Base-by-base conservation (phyloP, 2,888 invertebrate genomes). In the Spialia ferax region DNA sequence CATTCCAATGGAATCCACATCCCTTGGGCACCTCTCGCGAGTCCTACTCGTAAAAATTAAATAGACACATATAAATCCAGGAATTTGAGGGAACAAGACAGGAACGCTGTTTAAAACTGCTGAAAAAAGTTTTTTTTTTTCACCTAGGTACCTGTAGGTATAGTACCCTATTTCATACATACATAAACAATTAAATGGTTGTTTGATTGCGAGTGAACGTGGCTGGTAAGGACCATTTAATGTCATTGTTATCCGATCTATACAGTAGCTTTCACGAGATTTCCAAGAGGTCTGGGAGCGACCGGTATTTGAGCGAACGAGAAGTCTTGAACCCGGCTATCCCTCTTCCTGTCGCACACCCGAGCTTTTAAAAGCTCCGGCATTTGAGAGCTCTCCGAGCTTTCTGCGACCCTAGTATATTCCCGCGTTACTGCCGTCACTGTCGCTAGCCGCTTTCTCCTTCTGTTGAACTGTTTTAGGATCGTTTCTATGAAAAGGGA, bases 361-460 rank as follows among this genome's bases (percentile, higher is more conserved):
- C 35, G 77, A 88, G 89, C 91, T 93, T 92, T 86, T 69, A 65
- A 79, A 83, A 91, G 90, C 91, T 91, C 79, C 80, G 74, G 72
- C 69, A 70, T 72, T 70, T 54, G 68, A 60, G 56, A 81, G 68
- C 85, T 86, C 81, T 78, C 72, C 54, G 42, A 59, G 23, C 15
- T 52, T 18, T 68, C 71, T 80, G 87, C 26, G 70, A 69, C 77
- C 91, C 88, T 93, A 86, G 91, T 94, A 92, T 74, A 85, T 91
- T 93, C 91, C 91, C 93, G 93, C 93, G 93, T 80, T 81, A 77
- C 79, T 79, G 84, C 82, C 89, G 84, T 81, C 89, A 84, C 83
- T 93, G 93, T 93, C 93, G 92, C 93, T 93, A 93, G 92, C 93
- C 91, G 93, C 93, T 93, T 79, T 82, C 93, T 91, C 91, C 87